Percentiles rank a stretch among this genome's conserved stretches.
phyloP scores from a whole-genome alignment of 2,797 vertebrate genomes.

The Sebastes vulpes region DNA sequence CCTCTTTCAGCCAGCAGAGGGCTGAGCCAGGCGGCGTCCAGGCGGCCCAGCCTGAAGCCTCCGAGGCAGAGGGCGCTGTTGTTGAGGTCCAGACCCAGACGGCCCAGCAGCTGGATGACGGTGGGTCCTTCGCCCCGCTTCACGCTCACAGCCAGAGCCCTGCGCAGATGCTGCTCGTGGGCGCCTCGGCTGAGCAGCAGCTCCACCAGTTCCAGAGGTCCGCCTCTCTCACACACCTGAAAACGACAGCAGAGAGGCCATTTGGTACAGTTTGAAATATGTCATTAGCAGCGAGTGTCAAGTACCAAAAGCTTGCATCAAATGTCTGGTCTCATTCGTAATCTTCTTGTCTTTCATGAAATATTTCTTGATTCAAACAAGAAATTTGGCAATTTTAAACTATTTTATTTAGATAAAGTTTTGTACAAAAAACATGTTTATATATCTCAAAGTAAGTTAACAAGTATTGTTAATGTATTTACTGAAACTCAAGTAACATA shows the following conservation, averaged over 20 bases:
- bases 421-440: no score
- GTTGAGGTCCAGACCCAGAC: constrained; percentile 91
- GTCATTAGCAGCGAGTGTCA: no score
- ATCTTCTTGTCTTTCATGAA: not conserved
- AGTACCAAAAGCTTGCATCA: no score
- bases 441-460: no score
- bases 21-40: constrained; percentile 92
- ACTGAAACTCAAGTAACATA: no score
- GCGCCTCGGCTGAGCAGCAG: constrained; percentile 89
- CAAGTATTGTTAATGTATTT: no score
- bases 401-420: no score
- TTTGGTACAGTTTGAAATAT: no score
- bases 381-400: no score
- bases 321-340: not conserved
- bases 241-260: not conserved
- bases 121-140: constrained; percentile 87
- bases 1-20: constrained; percentile 90
- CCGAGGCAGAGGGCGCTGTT: constrained; percentile 94
- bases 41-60: constrained; percentile 90
- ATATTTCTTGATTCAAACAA: no score
- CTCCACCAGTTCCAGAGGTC: constrained; percentile 91
- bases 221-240: constrained; percentile 93
- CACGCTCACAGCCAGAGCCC: constrained; percentile 89
- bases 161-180: constrained; percentile 92
- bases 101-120: constrained; percentile 90